Conservation (phyloP, 2,888 invertebrate genomes). For the Tenthredo notha region DNA sequence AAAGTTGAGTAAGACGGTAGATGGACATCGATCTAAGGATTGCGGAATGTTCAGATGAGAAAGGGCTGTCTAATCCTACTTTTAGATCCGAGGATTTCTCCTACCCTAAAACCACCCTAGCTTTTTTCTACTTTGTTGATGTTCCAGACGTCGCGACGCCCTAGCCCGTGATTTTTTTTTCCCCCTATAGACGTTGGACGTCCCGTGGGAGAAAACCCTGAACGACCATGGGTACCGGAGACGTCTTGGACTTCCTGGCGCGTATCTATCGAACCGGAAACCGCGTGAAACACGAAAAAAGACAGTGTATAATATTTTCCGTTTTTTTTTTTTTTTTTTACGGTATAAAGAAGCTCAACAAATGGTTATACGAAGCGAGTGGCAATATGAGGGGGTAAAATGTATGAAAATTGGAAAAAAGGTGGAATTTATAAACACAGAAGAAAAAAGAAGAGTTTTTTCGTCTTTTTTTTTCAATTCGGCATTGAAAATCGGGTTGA, state of each 20-base stretch:
- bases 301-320: background rate
- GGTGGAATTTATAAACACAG: background rate
- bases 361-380: background rate
- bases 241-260: slow-evolving; percentile 38
- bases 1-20: background rate
- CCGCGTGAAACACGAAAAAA: slow-evolving; percentile 5
- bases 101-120: background rate
- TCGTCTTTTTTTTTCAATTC: too few species aligned
- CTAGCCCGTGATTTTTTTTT: slow-evolving; percentile 19
- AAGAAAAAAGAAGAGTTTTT: background rate
- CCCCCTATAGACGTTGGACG: slow-evolving; percentile 14
- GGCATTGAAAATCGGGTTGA: background rate
- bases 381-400: background rate
- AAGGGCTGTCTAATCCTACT: slow-evolving; percentile 29
- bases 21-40: slow-evolving; percentile 25
- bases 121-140: slow-evolving; percentile 40
- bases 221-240: background rate
- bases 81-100: slow-evolving; percentile 15
- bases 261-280: slow-evolving; percentile 38
- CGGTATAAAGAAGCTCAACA: slow-evolving; percentile 1
- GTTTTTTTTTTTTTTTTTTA: background rate
- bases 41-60: background rate
- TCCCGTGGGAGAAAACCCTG: slow-evolving; percentile 32
- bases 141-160: slow-evolving; percentile 34
- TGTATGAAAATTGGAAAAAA: background rate